Evolutionary conservation across 2,888 invertebrate genomes (phyloP).

Genomic region (Drosophila paracracens): DNA sequence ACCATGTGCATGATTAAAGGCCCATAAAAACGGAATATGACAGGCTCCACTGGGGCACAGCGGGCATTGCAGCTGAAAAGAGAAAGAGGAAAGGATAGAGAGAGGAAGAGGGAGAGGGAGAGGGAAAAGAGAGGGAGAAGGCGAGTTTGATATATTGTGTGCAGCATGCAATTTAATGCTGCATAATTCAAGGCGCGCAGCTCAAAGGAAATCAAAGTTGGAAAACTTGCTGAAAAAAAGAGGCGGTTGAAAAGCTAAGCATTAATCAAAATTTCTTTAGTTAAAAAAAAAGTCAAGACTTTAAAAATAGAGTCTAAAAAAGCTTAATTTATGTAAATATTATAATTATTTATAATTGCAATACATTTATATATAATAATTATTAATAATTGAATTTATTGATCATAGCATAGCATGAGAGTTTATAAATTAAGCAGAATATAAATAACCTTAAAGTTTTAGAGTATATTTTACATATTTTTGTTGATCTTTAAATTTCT

Average conservation of each 20-base stretch:
- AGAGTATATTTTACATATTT: background rate
- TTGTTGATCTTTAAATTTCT: background rate
- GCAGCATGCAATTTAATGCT: constrained; percentile 31
- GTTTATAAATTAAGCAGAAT: too few species aligned
- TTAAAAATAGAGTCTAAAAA: background rate
- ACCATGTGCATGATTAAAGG: constrained; percentile 61
- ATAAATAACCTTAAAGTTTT: background rate
- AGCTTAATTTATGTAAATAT: background rate
- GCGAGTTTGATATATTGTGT: constrained; percentile 4
- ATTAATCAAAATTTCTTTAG: background rate
- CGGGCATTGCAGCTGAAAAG: constrained; percentile 1
- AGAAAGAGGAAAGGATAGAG: background rate
- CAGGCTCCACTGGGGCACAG: constrained; percentile 30
- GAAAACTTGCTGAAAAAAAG: background rate
- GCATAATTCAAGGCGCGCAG: constrained; percentile 56
- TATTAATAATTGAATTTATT: background rate
- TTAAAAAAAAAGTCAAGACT: background rate
- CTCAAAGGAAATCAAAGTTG: constrained; percentile 30
- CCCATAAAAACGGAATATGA: constrained; percentile 39
- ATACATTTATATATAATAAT: background rate
- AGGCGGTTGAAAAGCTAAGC: background rate
- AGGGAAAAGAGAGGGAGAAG: background rate
- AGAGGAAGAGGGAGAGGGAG: background rate
- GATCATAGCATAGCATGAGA: background rate
- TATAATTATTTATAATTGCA: background rate